Base-by-base conservation (phyloP, 2,113 vertebrate species). In the Coracopsis vasa region DNA sequence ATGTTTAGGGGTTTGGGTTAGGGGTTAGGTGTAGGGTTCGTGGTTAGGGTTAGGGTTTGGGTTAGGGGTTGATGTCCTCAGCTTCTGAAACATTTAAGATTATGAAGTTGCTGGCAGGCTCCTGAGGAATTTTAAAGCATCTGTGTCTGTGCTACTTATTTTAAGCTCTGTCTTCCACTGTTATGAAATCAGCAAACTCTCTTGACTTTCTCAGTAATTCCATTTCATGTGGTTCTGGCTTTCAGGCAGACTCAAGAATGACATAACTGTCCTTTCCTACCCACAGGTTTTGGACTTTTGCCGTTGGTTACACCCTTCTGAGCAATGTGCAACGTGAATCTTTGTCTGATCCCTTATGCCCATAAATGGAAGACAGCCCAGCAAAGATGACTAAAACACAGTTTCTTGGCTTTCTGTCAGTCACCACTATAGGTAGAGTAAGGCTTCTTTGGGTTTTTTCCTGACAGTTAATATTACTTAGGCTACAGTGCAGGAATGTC, bases 221-320 rank as follows among this genome's bases (percentile, higher is more conserved):
- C 54, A 80, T 78, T 86, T 94, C 87, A 91, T 80, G 86, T 77
- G 80, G 94, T 87, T 92, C 88, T 92, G 91, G 83, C 91, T 94
- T 95, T 87, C 80, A 47, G 80, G 61, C 75, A 91, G 65, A 84
- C 71, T 94, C 83, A 87, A 69, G 80, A 92, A 91, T 94, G 88
- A 97, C 92, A 93, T 47, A 70, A 90, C 73, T 2, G 0, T 50
- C 84, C 91, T 90, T 85, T 92, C 70, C 92, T 60, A 82, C 92
- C 80, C 94, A 82, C 72, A 87, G 80, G 62, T 82, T 93, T 89
- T 93, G 73, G 80, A 69, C 44, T 75, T 54, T 14, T 94, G 88
- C 77, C 9, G 0, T 42, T 44, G 84, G 90, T 90, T 96, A 88
- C 88, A 72, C 90, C 85, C 91, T 95, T 95, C 51, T 50, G 3